Evolutionary conservation across 2,113 vertebrate species (phyloP), one percentile per base, ranked within the genome.

Genomic region (Herpetotheres cachinnans): DNA sequence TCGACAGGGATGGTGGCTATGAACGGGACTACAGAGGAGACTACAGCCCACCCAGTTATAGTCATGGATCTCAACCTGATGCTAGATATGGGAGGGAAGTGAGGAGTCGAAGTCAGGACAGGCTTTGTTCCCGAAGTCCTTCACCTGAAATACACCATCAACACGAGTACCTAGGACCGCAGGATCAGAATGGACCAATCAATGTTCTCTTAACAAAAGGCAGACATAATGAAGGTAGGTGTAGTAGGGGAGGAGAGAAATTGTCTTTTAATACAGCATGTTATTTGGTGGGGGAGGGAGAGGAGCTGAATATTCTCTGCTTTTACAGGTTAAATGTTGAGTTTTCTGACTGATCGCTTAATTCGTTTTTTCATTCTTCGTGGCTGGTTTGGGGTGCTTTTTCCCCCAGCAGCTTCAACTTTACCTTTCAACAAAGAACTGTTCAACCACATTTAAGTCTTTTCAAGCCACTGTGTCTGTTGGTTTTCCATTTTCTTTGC

Each of bases 191-290:
- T 63, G 98, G 98, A 91, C 99, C 99, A 0, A 72, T 99, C 58
- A 99, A 97, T 32, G 99, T 99, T 69, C 97, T 99, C 77, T 97
- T 99, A 91, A 98, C 98, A 47, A 99, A 99, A 97, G 99, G 98
- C 97, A 98, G 98, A 58, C 97, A 98, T 20, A 99, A 97, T n/a
- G 99, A 99, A 98, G 99, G 99, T 99, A 95, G 83, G 95, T 67
- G 11, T 22, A 44, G 25, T 1, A 44, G 15, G 7, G 10, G 10
- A 69, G 29, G 9, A 50, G 27, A 42, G 20, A 14, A 74, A 29
- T 0, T 36, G 14, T 0, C 17, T 67, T 83, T 8, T 70, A 38
- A 42, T 36, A 47, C 7, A 59, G 18, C 3, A 4, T 50, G 16
- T n/a, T 32, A 16, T 55, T 66, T 78, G 29, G 12, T 72, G 14